Evolutionary conservation across 2,113 vertebrate species (phyloP).

Genomic region (Emydura subglobosa): DNA sequence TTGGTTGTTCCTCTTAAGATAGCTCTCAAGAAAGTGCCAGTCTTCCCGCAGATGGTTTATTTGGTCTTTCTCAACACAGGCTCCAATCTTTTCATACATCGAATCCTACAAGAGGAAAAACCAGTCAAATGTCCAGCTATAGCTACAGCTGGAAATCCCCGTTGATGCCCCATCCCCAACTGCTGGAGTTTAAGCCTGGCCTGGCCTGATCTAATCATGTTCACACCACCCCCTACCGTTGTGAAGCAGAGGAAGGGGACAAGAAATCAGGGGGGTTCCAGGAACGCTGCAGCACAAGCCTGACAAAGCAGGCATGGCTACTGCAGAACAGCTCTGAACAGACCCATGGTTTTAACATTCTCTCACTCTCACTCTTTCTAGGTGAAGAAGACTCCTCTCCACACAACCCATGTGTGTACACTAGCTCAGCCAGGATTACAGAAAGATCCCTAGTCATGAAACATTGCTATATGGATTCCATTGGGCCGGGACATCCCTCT

Average conservation of each 20-base stretch:
- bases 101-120: slow-evolving; percentile 84
- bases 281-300: background rate
- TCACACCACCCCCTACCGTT: background rate
- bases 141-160: background rate
- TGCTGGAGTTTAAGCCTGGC: background rate
- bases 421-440: background rate
- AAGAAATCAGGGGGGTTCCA: background rate
- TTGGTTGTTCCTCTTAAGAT: background rate
- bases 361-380: background rate
- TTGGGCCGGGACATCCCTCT: background rate
- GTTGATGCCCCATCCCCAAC: background rate
- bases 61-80: slow-evolving; percentile 48
- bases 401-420: background rate
- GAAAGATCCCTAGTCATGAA: background rate
- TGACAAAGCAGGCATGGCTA: background rate
- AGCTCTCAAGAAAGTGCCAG: slow-evolving; percentile 70
- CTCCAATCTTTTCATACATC: slow-evolving; percentile 85
- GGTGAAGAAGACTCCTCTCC: background rate
- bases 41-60: slow-evolving; percentile 60
- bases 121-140: background rate
- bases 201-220: background rate
- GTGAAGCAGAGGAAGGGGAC: background rate
- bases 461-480: background rate
- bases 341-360: background rate
- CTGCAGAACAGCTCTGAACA: background rate